phyloP scores from a whole-genome alignment of 2,888 invertebrate genomes.

The Drosophila pseudotakahashii region DNA sequence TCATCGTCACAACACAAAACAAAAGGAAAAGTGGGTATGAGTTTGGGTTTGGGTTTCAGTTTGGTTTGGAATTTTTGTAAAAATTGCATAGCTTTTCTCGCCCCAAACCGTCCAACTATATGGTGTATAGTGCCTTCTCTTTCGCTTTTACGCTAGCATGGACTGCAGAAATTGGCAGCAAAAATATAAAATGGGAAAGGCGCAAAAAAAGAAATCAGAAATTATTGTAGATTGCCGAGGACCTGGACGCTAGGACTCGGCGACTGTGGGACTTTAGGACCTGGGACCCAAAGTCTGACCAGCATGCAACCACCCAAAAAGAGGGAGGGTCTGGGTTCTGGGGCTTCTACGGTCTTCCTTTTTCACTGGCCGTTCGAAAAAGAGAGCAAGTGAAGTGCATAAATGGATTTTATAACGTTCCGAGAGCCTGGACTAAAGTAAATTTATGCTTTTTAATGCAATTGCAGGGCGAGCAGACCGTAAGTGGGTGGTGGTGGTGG shows the following conservation, averaged over 20 bases:
- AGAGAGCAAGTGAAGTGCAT: constrained; percentile 78
- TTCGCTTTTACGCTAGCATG: constrained; percentile 36
- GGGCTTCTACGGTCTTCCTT: too few species aligned
- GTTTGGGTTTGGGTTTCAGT: constrained; percentile 3
- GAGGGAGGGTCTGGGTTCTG: not conserved
- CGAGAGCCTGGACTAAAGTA: constrained; percentile 72
- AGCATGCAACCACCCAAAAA: constrained; percentile 64
- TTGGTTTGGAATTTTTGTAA: constrained; percentile 58
- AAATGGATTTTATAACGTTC: constrained; percentile 79
- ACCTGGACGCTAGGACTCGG: constrained; percentile 29
- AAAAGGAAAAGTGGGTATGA: constrained; percentile 57
- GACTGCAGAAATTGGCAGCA: constrained; percentile 75
- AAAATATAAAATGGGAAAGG: constrained; percentile 57
- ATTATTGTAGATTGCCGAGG: constrained; percentile 77
- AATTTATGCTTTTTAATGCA: constrained; percentile 80
- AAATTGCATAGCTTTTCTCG: constrained; percentile 67
- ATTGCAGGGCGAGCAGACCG: constrained; percentile 80
- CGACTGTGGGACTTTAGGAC: constrained; percentile 15
- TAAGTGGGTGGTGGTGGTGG: constrained; percentile 60
- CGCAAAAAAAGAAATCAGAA: constrained; percentile 73
- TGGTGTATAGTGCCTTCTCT: not conserved
- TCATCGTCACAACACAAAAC: constrained; percentile 63
- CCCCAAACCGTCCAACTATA: not conserved
- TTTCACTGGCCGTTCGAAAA: constrained; percentile 13
- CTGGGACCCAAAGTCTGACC: constrained; percentile 59